Conservation (phyloP, 2,797 vertebrate genomes). For the Oreochromis mossambicus region DNA sequence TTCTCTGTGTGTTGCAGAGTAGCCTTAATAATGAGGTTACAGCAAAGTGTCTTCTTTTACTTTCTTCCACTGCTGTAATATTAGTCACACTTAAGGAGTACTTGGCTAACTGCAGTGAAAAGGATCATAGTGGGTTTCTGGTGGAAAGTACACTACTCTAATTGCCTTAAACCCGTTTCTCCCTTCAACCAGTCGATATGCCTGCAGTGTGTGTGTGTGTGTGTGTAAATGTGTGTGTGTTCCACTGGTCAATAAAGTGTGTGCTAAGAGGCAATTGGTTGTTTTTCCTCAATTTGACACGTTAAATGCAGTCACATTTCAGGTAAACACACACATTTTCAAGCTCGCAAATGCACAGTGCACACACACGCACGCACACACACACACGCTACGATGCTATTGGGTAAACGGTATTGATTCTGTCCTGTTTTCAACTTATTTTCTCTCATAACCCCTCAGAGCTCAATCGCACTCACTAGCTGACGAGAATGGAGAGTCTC, state of each 20-base stretch:
- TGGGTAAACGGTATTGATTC: conserved; percentile 80
- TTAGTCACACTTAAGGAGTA: conserved; percentile 44
- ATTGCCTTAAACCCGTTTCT: conserved; percentile 70
- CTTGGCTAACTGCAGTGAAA: conserved; percentile 37
- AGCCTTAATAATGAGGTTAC: neutral
- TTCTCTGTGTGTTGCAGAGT: neutral
- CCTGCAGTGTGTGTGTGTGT: conserved; percentile 26
- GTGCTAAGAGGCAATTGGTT: conserved; percentile 78
- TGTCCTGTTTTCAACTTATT: conserved; percentile 71
- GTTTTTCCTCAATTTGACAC: conserved; percentile 77
- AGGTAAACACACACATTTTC: conserved; percentile 53
- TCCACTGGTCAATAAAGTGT: conserved; percentile 69
- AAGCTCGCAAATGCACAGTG: neutral
- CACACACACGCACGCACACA: neutral
- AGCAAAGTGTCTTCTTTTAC: conserved; percentile 18
- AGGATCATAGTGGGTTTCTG: conserved; percentile 55
- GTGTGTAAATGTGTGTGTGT: conserved; percentile 35
- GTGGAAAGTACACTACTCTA: conserved; percentile 60
- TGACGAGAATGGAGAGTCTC: conserved; percentile 59
- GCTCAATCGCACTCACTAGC: conserved; percentile 61
- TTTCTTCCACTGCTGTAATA: conserved; percentile 31
- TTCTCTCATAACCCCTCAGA: conserved; percentile 59
- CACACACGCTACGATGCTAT: conserved; percentile 9
- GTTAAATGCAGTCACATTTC: conserved; percentile 80
- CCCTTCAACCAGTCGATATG: conserved; percentile 61